Evolutionary conservation across 2,888 invertebrate genomes (phyloP).

Genomic region (Stenichneumon culpator): DNA sequence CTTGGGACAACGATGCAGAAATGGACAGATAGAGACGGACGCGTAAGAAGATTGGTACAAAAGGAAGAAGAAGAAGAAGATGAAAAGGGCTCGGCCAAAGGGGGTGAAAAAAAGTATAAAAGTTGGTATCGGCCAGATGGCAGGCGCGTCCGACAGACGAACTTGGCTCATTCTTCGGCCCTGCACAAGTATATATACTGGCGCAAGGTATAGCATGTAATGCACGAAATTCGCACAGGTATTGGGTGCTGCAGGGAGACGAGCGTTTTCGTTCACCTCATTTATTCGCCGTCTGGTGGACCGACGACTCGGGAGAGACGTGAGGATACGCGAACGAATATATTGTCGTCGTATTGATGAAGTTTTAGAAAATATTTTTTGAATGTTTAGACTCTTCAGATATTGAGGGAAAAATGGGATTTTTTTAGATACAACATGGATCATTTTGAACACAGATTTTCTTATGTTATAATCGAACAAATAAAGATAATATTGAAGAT

Average conservation of each 20-base stretch:
- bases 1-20: slow-evolving; percentile 10
- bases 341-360: too few species aligned
- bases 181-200: neutral
- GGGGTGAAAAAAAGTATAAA: slow-evolving; percentile 47
- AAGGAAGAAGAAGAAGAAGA: slow-evolving; percentile 6
- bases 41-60: slow-evolving; percentile 36
- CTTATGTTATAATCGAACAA: too few species aligned
- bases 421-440: too few species aligned
- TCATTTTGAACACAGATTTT: too few species aligned
- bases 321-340: neutral
- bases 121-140: slow-evolving; percentile 68
- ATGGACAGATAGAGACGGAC: slow-evolving; percentile 22
- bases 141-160: slow-evolving; percentile 60
- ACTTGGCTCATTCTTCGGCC: slow-evolving; percentile 52
- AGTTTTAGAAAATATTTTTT: too few species aligned
- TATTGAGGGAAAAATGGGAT: too few species aligned
- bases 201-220: neutral
- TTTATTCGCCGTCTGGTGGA: slow-evolving; percentile 16
- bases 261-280: slow-evolving; percentile 44
- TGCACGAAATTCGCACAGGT: slow-evolving; percentile 37
- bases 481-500: too few species aligned
- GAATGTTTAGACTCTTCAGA: too few species aligned
- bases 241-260: slow-evolving; percentile 55
- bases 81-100: slow-evolving; percentile 50
- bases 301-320: neutral